Evolutionary conservation across 2,888 invertebrate genomes (phyloP).

Genomic region (Cynaeus angustus): DNA sequence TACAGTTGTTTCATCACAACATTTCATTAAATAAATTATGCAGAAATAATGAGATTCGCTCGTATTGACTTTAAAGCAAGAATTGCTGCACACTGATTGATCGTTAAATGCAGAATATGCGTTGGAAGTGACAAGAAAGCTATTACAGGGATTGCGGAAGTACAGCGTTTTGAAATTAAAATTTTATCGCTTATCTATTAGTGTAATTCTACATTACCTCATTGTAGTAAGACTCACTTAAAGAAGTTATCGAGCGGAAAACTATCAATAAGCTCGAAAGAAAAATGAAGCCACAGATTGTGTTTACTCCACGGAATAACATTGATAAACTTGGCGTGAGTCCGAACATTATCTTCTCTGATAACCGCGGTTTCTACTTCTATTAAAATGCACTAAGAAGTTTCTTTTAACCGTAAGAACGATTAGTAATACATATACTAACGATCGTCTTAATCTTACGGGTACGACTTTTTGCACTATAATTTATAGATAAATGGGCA

Average conservation of each 20-base stretch:
- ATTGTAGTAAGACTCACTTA: no score
- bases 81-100: not conserved
- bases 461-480: not conserved
- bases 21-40: not conserved
- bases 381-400: no score
- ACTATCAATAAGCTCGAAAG: no score
- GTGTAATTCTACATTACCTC: not conserved
- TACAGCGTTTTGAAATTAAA: not conserved
- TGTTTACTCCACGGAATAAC: not conserved
- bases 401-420: not conserved
- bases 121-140: slow-evolving; percentile 4
- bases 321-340: not conserved
- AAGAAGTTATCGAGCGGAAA: no score
- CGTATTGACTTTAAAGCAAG: not conserved
- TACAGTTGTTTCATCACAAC: not conserved
- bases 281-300: no score
- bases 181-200: not conserved
- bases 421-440: not conserved
- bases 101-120: not conserved
- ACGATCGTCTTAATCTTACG: not conserved
- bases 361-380: no score
- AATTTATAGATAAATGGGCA: not conserved
- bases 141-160: not conserved
- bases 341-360: not conserved
- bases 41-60: slow-evolving; percentile 2